Evolutionary conservation across 64 coral and sea anemone species (phyloP).

Genomic region (Pachyseris speciosa): DNA sequence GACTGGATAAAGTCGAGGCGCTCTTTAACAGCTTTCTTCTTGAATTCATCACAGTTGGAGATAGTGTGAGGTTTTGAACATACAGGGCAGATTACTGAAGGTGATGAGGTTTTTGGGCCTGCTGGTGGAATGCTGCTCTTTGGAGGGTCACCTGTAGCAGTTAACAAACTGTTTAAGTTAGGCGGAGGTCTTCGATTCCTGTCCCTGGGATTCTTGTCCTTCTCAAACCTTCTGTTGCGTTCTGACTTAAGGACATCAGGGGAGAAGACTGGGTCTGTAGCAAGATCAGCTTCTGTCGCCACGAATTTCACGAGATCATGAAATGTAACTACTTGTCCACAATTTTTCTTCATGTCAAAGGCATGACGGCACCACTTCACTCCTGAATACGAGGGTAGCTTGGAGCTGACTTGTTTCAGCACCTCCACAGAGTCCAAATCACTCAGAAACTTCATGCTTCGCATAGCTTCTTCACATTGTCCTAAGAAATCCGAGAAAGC

Average conservation of each 20-base stretch:
- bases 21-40: too few relatives aligned
- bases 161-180: background rate
- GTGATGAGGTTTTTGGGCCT: too few relatives aligned
- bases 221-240: background rate
- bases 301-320: slow-evolving; percentile 9
- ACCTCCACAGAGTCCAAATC: slow-evolving; percentile 41
- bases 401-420: background rate
- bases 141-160: background rate
- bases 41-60: too few relatives aligned
- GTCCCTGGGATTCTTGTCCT: background rate
- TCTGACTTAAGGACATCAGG: too few relatives aligned
- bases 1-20: too few relatives aligned
- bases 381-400: slow-evolving; percentile 55
- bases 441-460: slow-evolving; percentile 15
- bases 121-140: too few relatives aligned
- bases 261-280: background rate
- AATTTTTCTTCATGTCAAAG: background rate
- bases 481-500: slow-evolving; percentile 21
- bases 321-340: background rate
- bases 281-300: background rate
- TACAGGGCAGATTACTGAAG: too few relatives aligned
- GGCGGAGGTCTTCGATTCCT: background rate
- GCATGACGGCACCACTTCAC: slow-evolving; percentile 56
- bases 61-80: too few relatives aligned
- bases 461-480: slow-evolving; percentile 32